Percentiles rank a stretch among this genome's conserved stretches.
These are phyloP conservation scores for Melangyna quadrimaculata DNA, from an alignment of 2,888 invertebrate genomes.

Conservation along the genomic window DNA sequence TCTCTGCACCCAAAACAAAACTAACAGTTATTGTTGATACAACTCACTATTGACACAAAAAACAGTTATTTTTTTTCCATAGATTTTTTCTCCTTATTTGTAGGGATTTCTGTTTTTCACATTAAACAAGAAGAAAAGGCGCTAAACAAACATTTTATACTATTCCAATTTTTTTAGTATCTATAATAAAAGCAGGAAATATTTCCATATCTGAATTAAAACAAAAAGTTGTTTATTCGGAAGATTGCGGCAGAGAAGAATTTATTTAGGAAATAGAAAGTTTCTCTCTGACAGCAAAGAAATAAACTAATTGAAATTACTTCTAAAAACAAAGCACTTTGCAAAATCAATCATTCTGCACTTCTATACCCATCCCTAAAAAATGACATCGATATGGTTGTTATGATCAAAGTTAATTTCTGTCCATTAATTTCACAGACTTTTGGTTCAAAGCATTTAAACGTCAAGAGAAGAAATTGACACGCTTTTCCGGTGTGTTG, in stretches of 20 bases:
- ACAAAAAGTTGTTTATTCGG: background rate
- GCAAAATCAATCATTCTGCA: too few species aligned
- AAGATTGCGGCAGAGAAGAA: background rate
- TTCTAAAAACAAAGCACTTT: background rate
- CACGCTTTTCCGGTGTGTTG: too few species aligned
- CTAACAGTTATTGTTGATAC: background rate
- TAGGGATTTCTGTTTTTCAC: background rate
- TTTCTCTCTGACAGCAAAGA: background rate
- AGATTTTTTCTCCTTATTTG: background rate
- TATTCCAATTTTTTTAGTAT: too few species aligned
- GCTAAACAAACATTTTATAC: too few species aligned
- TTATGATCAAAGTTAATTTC: too few species aligned
- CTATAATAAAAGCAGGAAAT: background rate
- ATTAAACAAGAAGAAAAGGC: background rate
- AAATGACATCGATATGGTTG: too few species aligned
- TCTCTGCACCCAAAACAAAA: background rate
- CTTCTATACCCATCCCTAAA: too few species aligned
- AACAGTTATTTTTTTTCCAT: background rate
- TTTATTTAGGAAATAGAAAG: background rate
- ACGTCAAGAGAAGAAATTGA: too few species aligned
- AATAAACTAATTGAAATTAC: background rate
- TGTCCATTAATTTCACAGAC: too few species aligned
- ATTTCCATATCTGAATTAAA: background rate
- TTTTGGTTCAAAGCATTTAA: too few species aligned
- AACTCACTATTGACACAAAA: background rate